Base-by-base conservation (phyloP, 2,888 invertebrate genomes). In the Calephelis perditalis region DNA sequence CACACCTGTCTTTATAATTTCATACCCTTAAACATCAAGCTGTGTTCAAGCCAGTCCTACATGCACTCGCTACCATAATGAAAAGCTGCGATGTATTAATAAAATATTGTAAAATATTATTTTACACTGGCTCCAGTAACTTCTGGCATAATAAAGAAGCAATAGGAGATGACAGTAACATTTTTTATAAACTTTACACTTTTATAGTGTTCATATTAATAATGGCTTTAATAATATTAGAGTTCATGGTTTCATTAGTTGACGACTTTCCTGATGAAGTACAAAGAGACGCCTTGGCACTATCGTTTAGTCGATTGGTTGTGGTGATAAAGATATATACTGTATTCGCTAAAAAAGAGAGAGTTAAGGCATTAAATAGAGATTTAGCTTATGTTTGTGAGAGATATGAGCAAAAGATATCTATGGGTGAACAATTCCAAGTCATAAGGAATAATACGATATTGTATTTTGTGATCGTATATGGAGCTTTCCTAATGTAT, bases 251-350 rank as follows among this genome's bases (percentile, higher is more conserved):
- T n/a, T 54, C 52, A 10, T 35, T 35, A 2, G 7, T 36, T 7
- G 52, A n/a, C 10, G 36, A 54, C 10, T 54, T 54, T 11, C 52
- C 52, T 36, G 52, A 54, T 35, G 52, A 54, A 54, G 52, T 54
- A 54, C 52, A 54, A 54, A 35, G 52, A 36, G 52, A 36, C n/a
- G 35, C 52, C 7, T 36, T 54, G 52, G 52, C 36, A 54, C 35
- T 54, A 1, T 26, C 52, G 6, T 52, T 35, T 10, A 52, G 52
- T 35, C 52, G 52, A 4, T 9, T 52, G 5, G 35, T 52, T 35
- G 52, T 52, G 11, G 26, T 52, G 52, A 52, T 52, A 11, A 52
- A 52, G 26, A 52, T 52, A 52, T 26, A 6, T 6, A 35, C 26
- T 52, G 52, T 52, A 5, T 10, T 54, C 9, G 11, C 36, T 5